phyloP scores from a whole-genome alignment of 2,888 invertebrate genomes.

The Galerucella nymphaeae region DNA sequence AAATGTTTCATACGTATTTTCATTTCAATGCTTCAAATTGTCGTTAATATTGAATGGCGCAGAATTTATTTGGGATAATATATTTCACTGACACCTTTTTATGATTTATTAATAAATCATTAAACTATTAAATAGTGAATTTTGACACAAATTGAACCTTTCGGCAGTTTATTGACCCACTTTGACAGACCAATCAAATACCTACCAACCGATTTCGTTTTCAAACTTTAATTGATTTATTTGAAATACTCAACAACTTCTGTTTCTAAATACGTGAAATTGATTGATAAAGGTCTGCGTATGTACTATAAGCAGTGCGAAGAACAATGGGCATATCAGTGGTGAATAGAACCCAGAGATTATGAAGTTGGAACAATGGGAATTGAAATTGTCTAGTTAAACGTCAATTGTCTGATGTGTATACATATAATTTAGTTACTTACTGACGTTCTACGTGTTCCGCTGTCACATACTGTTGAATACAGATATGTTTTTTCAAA shows the following conservation, averaged over 20 bases:
- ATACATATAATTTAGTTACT: constrained; percentile 27
- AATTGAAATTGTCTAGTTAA: constrained; percentile 36
- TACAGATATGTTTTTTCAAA: not conserved
- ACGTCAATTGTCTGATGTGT: constrained; percentile 26
- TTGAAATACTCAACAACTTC: not conserved
- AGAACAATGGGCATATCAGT: constrained; percentile 25
- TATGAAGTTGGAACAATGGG: constrained; percentile 31
- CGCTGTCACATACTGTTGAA: constrained; percentile 4
- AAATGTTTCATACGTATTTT: constrained; percentile 22
- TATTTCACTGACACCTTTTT: not conserved
- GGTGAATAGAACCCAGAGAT: constrained; percentile 29
- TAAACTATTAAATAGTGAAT: not conserved
- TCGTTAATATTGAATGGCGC: constrained; percentile 20
- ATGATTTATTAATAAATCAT: not conserved
- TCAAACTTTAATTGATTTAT: not conserved
- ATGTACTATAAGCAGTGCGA: not conserved
- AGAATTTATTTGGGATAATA: not conserved
- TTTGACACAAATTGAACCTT: not conserved
- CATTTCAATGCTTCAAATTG: constrained; percentile 15
- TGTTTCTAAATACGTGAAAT: constrained; percentile 9
- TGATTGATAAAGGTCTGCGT: constrained; percentile 16
- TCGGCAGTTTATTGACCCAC: too few relatives aligned
- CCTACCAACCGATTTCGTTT: too few relatives aligned
- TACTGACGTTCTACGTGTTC: constrained; percentile 19
- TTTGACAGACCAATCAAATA: too few relatives aligned